These are phyloP conservation scores for Ophioderma brevispina DNA, from an alignment of 35 echinoderm and acorn worm genomes.

Conservation along the genomic window DNA sequence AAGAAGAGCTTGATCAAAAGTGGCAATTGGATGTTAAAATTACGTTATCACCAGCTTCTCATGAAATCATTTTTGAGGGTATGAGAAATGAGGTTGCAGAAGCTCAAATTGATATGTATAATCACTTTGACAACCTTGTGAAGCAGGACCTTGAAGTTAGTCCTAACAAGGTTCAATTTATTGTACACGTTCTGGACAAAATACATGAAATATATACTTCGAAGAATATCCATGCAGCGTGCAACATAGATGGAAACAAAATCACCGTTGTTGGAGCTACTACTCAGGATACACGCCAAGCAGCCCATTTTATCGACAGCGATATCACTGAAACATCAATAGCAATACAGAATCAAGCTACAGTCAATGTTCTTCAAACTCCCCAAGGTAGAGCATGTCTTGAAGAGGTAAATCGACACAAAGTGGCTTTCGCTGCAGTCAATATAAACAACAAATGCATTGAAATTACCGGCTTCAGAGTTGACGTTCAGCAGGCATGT, in stretches of 20 bases:
- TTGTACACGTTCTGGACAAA: background rate
- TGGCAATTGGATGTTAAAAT: slow-evolving; percentile 27
- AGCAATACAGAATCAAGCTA: slow-evolving; percentile 11
- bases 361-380: slow-evolving; percentile 12
- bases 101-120: background rate
- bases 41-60: background rate
- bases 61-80: slow-evolving; percentile 21
- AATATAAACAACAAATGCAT: background rate
- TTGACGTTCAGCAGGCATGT: background rate
- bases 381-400: background rate
- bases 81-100: background rate
- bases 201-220: background rate
- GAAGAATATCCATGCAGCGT: background rate
- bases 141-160: background rate
- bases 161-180: background rate
- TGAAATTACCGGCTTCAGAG: background rate
- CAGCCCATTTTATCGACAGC: background rate
- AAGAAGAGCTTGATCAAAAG: background rate
- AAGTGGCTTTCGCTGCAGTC: background rate
- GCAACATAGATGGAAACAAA: slow-evolving; percentile 9
- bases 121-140: background rate
- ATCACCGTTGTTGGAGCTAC: background rate
- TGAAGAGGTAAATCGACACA: background rate
- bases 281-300: background rate
- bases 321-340: slow-evolving; percentile 2